Conservation (phyloP, 2,113 vertebrate species). For the Tinamus guttatus region DNA sequence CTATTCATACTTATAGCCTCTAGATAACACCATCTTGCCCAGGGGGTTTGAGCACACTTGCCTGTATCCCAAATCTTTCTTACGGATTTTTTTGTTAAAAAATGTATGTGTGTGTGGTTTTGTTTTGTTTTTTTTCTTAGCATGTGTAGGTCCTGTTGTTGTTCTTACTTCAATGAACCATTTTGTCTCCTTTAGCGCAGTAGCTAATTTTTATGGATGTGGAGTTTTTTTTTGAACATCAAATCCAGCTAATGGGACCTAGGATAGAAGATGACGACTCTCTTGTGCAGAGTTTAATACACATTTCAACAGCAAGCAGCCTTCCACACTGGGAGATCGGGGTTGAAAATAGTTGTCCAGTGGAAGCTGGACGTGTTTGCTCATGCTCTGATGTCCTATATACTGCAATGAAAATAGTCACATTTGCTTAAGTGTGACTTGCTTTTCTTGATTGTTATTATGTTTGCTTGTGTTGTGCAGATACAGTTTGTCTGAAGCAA, state of each 20-base stretch:
- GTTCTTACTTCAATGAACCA: not conserved
- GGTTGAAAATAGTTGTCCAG: not conserved
- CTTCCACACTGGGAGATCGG: too few species aligned
- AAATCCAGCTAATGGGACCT: not conserved
- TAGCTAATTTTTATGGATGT: not conserved
- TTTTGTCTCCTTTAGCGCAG: not conserved
- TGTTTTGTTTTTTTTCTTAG: not conserved
- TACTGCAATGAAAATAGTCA: not conserved
- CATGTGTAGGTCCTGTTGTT: not conserved
- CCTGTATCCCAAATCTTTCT: rapidly evolving
- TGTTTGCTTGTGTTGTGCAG: not conserved
- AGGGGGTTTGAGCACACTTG: not conserved
- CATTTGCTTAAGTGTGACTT: not conserved
- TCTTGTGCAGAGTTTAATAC: not conserved
- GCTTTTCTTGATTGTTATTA: not conserved
- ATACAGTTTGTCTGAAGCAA: not conserved
- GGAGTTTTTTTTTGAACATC: not conserved
- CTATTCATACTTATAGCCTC: not conserved
- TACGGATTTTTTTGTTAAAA: not conserved
- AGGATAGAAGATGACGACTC: not conserved
- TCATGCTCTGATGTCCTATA: not conserved
- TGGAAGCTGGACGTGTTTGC: not conserved
- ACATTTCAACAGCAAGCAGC: not conserved
- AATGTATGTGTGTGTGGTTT: too few species aligned
- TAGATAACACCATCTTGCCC: not conserved